Conservation (phyloP, 2,888 invertebrate species). For the Maniola hyperantus region DNA sequence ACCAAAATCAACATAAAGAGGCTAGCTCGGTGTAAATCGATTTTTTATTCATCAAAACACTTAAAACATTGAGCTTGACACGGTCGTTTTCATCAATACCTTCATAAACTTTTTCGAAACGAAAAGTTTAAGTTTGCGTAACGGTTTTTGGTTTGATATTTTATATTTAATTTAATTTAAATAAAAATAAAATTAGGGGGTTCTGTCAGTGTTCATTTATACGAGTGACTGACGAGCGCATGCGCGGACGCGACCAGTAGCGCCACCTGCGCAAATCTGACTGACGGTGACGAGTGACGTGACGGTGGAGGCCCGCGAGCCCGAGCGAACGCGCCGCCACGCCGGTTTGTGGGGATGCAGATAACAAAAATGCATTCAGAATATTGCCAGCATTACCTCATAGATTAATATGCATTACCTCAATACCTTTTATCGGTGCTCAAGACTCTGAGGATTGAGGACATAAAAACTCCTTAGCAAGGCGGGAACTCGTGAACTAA, state of each 20-base stretch:
- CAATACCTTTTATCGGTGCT: too few species aligned
- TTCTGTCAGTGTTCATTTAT: constrained; percentile 65
- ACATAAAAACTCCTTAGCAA: not conserved
- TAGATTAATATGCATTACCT: too few species aligned
- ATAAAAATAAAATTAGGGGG: constrained; percentile 56
- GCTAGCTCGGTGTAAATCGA: constrained; percentile 63
- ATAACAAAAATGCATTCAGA: constrained; percentile 21
- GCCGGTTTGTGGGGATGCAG: constrained; percentile 31
- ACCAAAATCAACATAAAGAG: constrained; percentile 62
- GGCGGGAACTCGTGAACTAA: not conserved
- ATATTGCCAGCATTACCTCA: constrained; percentile 25
- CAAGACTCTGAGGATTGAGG: too few species aligned
- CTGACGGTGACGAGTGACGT: constrained; percentile 44
- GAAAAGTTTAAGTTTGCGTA: constrained; percentile 58
- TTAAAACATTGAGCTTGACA: constrained; percentile 42
- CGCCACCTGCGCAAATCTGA: constrained; percentile 67
- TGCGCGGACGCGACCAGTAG: constrained; percentile 52
- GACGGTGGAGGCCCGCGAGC: constrained; percentile 36
- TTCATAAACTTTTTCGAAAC: constrained; percentile 51
- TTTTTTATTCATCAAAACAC: constrained; percentile 54
- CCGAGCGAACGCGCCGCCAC: constrained; percentile 32
- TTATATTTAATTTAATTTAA: constrained; percentile 47
- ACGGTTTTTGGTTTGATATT: constrained; percentile 40
- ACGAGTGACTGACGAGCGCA: constrained; percentile 55
- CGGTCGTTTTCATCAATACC: constrained; percentile 31